phyloP scores from a whole-genome alignment of 2,113 vertebrate species.

The Octodon degus region DNA sequence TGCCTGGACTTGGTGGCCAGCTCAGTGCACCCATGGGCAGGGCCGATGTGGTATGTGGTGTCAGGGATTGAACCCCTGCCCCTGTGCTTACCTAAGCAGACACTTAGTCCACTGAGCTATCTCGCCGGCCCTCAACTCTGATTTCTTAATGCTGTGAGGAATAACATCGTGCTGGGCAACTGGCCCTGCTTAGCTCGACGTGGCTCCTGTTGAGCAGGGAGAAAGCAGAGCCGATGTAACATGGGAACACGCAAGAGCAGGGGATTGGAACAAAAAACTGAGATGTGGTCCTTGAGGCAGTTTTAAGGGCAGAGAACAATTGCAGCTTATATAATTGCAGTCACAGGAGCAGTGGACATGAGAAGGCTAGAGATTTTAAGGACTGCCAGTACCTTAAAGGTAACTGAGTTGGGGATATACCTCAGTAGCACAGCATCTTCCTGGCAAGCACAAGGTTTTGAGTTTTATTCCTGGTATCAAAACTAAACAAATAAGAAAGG shows the following conservation, averaged over 20 bases:
- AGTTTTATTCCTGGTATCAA: too few species aligned
- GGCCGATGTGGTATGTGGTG: too few species aligned
- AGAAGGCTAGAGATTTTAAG: neutral
- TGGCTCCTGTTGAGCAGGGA: neutral
- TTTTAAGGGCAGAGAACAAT: neutral
- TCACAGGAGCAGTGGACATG: neutral
- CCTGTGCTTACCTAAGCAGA: too few species aligned
- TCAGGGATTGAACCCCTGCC: too few species aligned
- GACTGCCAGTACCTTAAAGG: neutral
- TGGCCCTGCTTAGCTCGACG: neutral
- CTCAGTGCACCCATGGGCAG: too few species aligned
- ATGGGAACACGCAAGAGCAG: neutral
- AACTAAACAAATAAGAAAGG: neutral
- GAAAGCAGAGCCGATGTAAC: neutral
- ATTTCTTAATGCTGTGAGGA: neutral
- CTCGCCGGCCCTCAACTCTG: neutral
- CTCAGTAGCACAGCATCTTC: too few species aligned
- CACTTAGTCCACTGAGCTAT: too few species aligned
- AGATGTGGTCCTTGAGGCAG: neutral
- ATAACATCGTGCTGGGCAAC: neutral
- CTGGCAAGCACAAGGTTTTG: too few species aligned
- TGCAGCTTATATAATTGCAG: neutral
- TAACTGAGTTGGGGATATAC: neutral
- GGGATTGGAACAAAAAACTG: neutral
- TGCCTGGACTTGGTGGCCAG: too few species aligned